These are phyloP conservation scores for Clytia hemisphaerica DNA, from an alignment of 30 jellyfish, hydroid and myxozoan genomes.

Conservation along the genomic window DNA sequence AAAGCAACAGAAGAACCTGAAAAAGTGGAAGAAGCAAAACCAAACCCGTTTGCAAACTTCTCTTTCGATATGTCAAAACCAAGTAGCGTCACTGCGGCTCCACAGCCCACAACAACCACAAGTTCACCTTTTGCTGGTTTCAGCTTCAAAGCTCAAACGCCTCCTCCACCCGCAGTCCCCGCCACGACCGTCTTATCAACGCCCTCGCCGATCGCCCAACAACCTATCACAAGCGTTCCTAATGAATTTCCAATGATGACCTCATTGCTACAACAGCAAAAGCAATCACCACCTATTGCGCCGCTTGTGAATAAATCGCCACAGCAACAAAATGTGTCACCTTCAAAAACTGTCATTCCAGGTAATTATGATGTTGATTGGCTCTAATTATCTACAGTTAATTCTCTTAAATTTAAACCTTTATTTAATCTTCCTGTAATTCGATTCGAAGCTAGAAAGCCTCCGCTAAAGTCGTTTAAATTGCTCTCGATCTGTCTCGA, in stretches of 20 bases:
- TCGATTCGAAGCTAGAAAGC: too few relatives aligned
- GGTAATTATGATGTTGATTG: background rate
- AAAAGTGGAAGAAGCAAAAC: background rate
- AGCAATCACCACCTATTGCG: constrained; percentile 2
- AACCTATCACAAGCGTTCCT: background rate
- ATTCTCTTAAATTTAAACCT: too few relatives aligned
- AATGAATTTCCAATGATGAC: constrained; percentile 31
- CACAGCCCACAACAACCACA: background rate
- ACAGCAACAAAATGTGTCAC: background rate
- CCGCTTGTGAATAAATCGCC: too few relatives aligned
- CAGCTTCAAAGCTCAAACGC: too few relatives aligned
- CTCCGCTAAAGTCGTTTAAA: too few relatives aligned
- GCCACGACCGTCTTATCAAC: constrained; percentile 1
- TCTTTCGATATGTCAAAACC: constrained; percentile 8
- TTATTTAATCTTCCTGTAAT: too few relatives aligned
- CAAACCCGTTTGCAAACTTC: constrained; percentile 28
- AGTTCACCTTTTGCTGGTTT: constrained; percentile 35
- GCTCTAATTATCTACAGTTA: too few relatives aligned
- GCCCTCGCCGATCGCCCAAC: background rate
- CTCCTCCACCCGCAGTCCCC: background rate
- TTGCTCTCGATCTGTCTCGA: too few relatives aligned
- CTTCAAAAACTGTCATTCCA: background rate
- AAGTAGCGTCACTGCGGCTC: background rate
- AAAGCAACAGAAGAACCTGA: background rate
- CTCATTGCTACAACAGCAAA: constrained; percentile 12